These are phyloP conservation scores for Cristatella mucedo DNA, from an alignment of 2,888 invertebrate genomes.

Conservation along the genomic window DNA sequence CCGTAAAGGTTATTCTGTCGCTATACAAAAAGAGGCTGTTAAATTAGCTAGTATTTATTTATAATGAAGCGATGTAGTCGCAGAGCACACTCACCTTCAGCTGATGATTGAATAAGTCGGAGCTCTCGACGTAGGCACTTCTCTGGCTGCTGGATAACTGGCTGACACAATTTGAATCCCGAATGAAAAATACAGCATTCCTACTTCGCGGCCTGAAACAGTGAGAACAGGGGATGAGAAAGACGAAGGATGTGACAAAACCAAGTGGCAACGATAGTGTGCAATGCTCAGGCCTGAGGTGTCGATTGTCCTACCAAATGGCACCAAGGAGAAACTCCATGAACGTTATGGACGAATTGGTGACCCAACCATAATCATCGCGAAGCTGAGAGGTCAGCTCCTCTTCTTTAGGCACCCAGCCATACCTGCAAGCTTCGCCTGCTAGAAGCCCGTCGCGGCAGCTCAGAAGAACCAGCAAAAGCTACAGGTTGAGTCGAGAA, in stretches of 20 bases:
- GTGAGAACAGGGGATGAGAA: background rate
- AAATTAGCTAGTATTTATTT: too few species aligned
- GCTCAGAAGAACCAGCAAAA: background rate
- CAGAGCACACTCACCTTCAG: too few species aligned
- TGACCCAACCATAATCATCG: slow-evolving; percentile 26
- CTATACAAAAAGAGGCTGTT: too few species aligned
- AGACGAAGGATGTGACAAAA: too few species aligned
- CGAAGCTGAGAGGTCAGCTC: slow-evolving; percentile 22
- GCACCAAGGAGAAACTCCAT: slow-evolving; percentile 35
- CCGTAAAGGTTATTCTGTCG: too few species aligned
- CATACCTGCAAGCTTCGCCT: slow-evolving; percentile 20
- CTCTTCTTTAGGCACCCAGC: slow-evolving; percentile 26
- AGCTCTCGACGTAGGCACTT: too few species aligned
- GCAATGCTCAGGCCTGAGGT: too few species aligned
- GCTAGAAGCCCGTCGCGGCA: background rate
- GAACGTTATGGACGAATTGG: slow-evolving; percentile 30
- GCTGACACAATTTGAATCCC: slow-evolving; percentile 17
- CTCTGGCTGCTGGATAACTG: too few species aligned
- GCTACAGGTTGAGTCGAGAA: background rate
- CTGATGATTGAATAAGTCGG: too few species aligned
- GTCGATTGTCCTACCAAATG: slow-evolving; percentile 16
- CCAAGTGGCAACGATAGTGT: too few species aligned
- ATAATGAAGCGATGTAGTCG: too few species aligned
- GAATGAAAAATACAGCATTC: slow-evolving; percentile 29
- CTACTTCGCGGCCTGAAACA: slow-evolving; percentile 20